Evolutionary conservation across 2,888 invertebrate genomes (phyloP).

Genomic region (Psylliodes chrysocephalus): DNA sequence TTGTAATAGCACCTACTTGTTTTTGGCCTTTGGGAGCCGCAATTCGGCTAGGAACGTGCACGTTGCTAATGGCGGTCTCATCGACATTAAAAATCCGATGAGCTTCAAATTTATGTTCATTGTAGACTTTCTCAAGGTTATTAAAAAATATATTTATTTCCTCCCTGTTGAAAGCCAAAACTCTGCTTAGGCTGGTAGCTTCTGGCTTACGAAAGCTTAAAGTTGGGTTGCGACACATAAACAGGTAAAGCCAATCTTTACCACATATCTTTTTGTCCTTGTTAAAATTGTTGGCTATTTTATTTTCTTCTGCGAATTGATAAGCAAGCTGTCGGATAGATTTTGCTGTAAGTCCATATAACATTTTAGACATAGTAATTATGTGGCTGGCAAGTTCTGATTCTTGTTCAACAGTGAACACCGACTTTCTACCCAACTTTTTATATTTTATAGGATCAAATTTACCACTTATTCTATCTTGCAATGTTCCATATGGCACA

Average conservation of each 20-base stretch:
- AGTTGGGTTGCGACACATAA: neutral
- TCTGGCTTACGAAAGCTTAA: neutral
- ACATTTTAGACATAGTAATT: neutral
- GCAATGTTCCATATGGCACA: neutral
- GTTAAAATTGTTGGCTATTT: neutral
- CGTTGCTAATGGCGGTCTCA: slow-evolving; percentile 10
- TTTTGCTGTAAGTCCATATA: neutral
- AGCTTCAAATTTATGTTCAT: no score
- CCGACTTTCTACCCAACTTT: neutral
- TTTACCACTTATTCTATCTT: neutral
- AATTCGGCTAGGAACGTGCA: slow-evolving; percentile 13
- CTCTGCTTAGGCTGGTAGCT: neutral
- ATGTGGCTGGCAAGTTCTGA: neutral
- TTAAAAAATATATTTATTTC: neutral
- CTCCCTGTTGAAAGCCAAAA: neutral
- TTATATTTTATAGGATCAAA: neutral
- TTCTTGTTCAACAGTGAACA: neutral
- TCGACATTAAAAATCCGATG: no score
- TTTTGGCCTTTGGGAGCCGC: slow-evolving; percentile 29
- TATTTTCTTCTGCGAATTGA: neutral
- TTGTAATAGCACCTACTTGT: slow-evolving; percentile 36
- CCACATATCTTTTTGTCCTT: neutral
- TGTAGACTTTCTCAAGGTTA: neutral
- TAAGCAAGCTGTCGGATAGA: neutral
- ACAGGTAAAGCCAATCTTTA: neutral